These are phyloP conservation scores for Poeciliopsis presidionis DNA, from an alignment of 2,797 vertebrate species.

Conservation along the genomic window DNA sequence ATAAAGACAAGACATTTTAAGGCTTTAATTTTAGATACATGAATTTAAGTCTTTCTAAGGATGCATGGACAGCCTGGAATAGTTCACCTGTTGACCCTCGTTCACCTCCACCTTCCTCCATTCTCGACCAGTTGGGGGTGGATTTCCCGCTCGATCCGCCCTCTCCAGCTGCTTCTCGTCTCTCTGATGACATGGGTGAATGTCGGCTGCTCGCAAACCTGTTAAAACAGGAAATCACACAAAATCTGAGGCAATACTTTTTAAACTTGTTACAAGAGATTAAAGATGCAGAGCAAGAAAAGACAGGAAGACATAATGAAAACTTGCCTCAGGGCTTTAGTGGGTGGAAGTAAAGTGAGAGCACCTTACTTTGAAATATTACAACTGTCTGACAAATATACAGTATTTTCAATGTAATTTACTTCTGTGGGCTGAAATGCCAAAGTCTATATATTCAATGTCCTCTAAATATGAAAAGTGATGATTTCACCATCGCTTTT, in stretches of 20 bases:
- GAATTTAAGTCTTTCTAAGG: too few relatives aligned
- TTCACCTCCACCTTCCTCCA: conserved; percentile 84
- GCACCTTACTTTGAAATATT: conserved; percentile 8
- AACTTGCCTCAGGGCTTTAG: conserved; percentile 26
- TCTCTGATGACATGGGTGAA: conserved; percentile 91
- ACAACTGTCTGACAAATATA: conserved; percentile 20
- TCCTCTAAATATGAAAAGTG: conserved; percentile 18
- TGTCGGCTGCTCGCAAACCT: conserved; percentile 92
- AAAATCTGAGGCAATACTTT: background rate
- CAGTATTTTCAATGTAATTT: conserved; percentile 2
- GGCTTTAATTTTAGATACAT: too few relatives aligned
- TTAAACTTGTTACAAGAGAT: conserved; percentile 1
- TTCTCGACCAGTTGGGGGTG: conserved; percentile 91
- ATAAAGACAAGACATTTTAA: too few relatives aligned
- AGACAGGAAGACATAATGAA: background rate
- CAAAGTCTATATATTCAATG: conserved; percentile 1
- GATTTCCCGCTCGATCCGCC: conserved; percentile 87
- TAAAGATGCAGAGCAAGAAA: conserved; percentile 22
- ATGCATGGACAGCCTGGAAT: background rate
- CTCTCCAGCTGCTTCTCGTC: conserved; percentile 87
- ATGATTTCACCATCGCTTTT: background rate
- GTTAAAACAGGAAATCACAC: conserved; percentile 22
- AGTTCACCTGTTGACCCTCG: conserved; percentile 66
- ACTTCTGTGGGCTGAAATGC: conserved; percentile 3
- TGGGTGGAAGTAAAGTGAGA: conserved; percentile 19